Evolutionary conservation across 2,113 vertebrate genomes (phyloP).

Genomic region (Forbesichthys papilliferus): DNA sequence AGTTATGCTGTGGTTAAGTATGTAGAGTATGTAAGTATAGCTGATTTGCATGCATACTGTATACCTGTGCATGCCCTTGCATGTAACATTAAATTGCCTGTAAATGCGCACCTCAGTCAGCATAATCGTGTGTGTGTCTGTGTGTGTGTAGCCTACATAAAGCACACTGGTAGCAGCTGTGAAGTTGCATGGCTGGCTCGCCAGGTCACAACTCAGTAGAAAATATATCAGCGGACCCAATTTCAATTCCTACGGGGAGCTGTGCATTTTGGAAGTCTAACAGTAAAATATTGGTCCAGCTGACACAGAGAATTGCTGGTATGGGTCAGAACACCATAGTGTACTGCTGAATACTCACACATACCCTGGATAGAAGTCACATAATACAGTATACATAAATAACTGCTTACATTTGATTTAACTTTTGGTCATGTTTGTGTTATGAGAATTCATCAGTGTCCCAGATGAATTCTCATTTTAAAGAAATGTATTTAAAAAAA

Average conservation of each 20-base stretch:
- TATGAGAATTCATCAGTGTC: background rate
- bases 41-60: background rate
- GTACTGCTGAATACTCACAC: constrained; percentile 9
- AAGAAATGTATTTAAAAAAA: background rate
- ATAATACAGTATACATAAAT: too few species aligned
- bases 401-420: too few species aligned
- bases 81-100: too few species aligned
- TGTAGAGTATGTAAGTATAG: background rate
- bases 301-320: constrained; percentile 56
- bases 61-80: background rate
- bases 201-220: constrained; percentile 41
- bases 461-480: background rate
- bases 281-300: constrained; percentile 55
- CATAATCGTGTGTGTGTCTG: too few species aligned
- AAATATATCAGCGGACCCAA: constrained; percentile 57
- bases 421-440: too few species aligned
- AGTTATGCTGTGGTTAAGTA: background rate
- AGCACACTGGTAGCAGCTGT: background rate
- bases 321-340: constrained; percentile 28
- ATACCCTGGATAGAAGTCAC: background rate
- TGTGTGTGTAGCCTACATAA: too few species aligned
- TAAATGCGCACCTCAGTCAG: too few species aligned
- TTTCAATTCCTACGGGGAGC: constrained; percentile 56
- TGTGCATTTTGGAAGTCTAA: constrained; percentile 56
- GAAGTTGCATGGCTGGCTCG: constrained; percentile 36